Percentiles rank a stretch among this genome's conserved stretches.
Evolutionary conservation across 2,888 invertebrate species (phyloP).

Genomic region (Sphaerophoria taeniata): DNA sequence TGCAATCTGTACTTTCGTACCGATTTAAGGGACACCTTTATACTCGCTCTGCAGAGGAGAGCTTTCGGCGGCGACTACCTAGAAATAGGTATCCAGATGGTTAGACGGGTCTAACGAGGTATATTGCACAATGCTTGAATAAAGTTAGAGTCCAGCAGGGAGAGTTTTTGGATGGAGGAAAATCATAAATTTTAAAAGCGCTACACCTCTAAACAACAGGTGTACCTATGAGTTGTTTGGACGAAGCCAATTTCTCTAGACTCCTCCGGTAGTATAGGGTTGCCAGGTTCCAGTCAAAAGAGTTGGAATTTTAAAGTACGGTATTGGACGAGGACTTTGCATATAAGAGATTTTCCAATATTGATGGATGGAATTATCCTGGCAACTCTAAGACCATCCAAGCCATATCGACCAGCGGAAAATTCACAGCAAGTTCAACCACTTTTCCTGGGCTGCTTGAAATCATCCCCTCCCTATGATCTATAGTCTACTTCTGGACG

Average conservation of each 20-base stretch:
- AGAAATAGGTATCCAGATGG: background rate
- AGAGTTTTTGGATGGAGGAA: conserved; percentile 37
- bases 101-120: background rate
- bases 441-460: conserved; percentile 15
- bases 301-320: no score
- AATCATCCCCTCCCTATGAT: conserved; percentile 12
- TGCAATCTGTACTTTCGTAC: conserved; percentile 71
- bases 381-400: background rate
- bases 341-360: no score
- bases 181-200: conserved; percentile 68
- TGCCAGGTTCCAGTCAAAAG: no score
- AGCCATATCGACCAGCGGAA: conserved; percentile 6
- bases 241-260: background rate
- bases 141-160: conserved; percentile 23
- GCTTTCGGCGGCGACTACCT: conserved; percentile 9
- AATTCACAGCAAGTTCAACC: conserved; percentile 48
- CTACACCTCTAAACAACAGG: conserved; percentile 13
- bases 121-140: background rate
- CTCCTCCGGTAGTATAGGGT: background rate
- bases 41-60: no score
- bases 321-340: no score
- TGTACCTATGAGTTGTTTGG: background rate
- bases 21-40: conserved; percentile 59
- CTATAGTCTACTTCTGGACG: conserved; percentile 27
- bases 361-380: no score